phyloP scores from a whole-genome alignment of 2,888 invertebrate species.

The Trichopria drosophilae region DNA sequence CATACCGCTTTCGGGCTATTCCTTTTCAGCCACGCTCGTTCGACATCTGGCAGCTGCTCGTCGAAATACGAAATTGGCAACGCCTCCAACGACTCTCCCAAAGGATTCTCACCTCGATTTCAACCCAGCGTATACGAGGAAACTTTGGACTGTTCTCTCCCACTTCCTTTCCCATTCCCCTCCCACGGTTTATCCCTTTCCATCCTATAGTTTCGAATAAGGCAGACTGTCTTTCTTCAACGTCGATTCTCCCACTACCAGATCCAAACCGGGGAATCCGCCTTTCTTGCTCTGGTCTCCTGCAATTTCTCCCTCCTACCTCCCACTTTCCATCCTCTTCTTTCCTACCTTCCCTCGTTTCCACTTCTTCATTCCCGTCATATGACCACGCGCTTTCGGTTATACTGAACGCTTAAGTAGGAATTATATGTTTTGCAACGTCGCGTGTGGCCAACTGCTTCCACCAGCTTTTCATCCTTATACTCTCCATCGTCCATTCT shows the following conservation, averaged over 20 bases:
- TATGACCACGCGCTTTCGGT: conserved; percentile 23
- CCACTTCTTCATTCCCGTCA: not conserved
- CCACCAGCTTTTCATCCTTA: conserved; percentile 19
- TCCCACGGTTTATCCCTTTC: conserved; percentile 11
- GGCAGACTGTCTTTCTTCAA: no score
- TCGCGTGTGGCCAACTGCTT: conserved; percentile 38
- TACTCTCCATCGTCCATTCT: no score
- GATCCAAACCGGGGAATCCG: conserved; percentile 11
- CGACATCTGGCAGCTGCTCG: conserved; percentile 34
- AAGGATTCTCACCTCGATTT: conserved; percentile 1
- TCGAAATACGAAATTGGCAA: conserved; percentile 1
- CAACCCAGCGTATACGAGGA: conserved; percentile 15
- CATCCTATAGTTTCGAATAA: conserved; percentile 23
- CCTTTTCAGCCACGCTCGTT: conserved; percentile 18
- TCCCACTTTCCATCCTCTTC: not conserved
- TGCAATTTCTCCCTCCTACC: conserved; percentile 12
- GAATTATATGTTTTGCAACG: conserved; percentile 39
- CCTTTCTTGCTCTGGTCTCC: conserved; percentile 25
- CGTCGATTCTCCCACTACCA: not conserved
- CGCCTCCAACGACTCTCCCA: conserved; percentile 8
- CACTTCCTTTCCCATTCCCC: conserved; percentile 18
- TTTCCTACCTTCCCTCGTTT: not conserved
- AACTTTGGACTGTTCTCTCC: conserved; percentile 22
- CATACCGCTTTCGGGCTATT: conserved; percentile 10
- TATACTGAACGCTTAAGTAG: conserved; percentile 33